Percentiles rank a stretch among this genome's conserved stretches.
phyloP scores from a whole-genome alignment of 2,797 vertebrate species.

The Borostomias antarcticus region DNA sequence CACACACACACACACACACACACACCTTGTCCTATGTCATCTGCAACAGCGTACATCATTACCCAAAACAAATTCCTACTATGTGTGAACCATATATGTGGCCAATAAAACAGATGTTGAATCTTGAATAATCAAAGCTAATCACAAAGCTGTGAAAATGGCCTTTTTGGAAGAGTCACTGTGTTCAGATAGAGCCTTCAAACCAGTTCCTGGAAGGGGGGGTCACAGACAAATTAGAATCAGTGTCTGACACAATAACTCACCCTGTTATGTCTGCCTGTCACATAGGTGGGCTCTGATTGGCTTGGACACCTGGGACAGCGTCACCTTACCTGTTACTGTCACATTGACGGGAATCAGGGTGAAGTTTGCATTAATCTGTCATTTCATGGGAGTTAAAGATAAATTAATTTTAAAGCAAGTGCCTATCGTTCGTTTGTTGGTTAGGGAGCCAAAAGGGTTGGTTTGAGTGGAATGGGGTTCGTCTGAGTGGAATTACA shows the following conservation, averaged over 20 bases:
- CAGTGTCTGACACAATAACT: constrained; percentile 52
- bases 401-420: no score
- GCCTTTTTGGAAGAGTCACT: constrained; percentile 62
- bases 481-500: no score
- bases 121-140: no score
- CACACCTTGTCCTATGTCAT: constrained; percentile 57
- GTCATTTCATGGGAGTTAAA: neutral
- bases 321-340: constrained; percentile 12
- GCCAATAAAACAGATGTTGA: no score
- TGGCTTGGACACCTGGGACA: constrained; percentile 21
- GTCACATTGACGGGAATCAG: neutral
- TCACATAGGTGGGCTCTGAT: constrained; percentile 24
- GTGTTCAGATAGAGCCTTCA: constrained; percentile 49
- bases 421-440: no score
- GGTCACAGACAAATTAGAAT: constrained; percentile 50
- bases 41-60: constrained; percentile 62
- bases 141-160: constrained; percentile 72
- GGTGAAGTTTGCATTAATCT: neutral
- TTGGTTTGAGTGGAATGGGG: no score
- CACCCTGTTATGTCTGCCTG: constrained; percentile 23
- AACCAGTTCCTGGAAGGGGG: constrained; percentile 40
- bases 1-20: neutral
- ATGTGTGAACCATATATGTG: no score
- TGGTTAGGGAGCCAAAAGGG: no score
- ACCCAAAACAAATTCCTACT: no score